These are phyloP conservation scores for Scaptomyza parva DNA, from an alignment of 2,888 invertebrate species.

Conservation along the genomic window DNA sequence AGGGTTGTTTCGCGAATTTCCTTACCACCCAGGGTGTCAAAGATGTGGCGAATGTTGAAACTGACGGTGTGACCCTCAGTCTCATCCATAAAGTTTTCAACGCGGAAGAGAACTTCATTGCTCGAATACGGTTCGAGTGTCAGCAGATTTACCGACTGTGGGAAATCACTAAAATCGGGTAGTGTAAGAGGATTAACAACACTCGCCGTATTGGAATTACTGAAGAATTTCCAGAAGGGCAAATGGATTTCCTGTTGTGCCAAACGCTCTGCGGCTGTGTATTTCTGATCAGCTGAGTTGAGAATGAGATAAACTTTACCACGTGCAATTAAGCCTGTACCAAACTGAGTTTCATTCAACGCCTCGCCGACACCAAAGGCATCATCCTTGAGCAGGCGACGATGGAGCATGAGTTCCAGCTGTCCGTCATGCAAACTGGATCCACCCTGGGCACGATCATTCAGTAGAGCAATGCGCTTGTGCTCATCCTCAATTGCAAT, in stretches of 20 bases:
- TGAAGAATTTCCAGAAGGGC: constrained; percentile 87
- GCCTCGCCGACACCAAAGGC: constrained; percentile 96
- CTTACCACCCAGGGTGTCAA: constrained; percentile 86
- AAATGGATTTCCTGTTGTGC: constrained; percentile 86
- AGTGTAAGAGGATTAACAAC: constrained; percentile 82
- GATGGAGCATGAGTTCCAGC: constrained; percentile 93
- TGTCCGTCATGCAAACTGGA: constrained; percentile 90
- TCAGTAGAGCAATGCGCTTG: constrained; percentile 85
- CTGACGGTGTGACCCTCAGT: constrained; percentile 85
- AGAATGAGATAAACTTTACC: constrained; percentile 88
- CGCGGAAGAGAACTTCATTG: constrained; percentile 87
- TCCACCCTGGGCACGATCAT: constrained; percentile 93
- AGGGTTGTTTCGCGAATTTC: constrained; percentile 88
- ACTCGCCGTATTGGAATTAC: constrained; percentile 84
- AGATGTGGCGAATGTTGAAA: constrained; percentile 85
- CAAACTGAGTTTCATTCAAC: constrained; percentile 91
- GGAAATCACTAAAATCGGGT: constrained; percentile 84
- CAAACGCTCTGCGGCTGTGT: constrained; percentile 84
- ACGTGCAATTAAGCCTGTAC: constrained; percentile 89
- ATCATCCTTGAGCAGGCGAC: constrained; percentile 94
- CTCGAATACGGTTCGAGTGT: constrained; percentile 92
- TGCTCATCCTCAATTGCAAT: constrained; percentile 88
- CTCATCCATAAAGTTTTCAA: constrained; percentile 91
- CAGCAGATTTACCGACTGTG: constrained; percentile 90
- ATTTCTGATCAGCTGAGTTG: constrained; percentile 13